These are phyloP conservation scores for Cataglyphis albicans DNA, from an alignment of 2,888 invertebrate genomes.

Conservation along the genomic window DNA sequence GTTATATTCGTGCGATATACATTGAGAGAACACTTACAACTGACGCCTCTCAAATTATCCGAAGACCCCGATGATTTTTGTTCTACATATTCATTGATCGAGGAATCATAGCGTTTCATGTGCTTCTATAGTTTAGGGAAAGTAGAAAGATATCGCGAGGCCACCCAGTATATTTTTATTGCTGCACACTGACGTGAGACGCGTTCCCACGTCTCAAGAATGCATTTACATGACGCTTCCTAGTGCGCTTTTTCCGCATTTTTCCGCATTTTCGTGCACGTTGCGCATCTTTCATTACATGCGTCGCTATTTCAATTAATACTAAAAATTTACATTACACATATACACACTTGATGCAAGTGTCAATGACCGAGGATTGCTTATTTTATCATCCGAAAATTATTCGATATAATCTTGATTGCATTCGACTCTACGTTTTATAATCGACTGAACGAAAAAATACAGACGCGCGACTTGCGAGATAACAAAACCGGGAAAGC, in stretches of 20 bases:
- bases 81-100: neutral
- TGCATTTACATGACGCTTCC: conserved; percentile 55
- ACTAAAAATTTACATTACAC: neutral
- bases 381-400: neutral
- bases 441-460: neutral
- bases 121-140: neutral
- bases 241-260: conserved; percentile 48
- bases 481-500: neutral
- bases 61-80: neutral
- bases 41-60: neutral
- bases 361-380: neutral
- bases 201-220: conserved; percentile 61
- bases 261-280: conserved; percentile 25
- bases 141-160: neutral
- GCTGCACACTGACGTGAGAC: neutral
- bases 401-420: neutral
- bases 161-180: conserved; percentile 49
- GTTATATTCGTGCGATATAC: neutral
- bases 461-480: neutral
- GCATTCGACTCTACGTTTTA: neutral
- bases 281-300: neutral
- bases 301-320: conserved; percentile 12
- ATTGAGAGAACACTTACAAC: neutral
- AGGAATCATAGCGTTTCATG: neutral
- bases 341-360: neutral